These are phyloP conservation scores for Anabacerthia variegaticeps DNA, from an alignment of 2,797 vertebrate species.

Conservation along the genomic window DNA sequence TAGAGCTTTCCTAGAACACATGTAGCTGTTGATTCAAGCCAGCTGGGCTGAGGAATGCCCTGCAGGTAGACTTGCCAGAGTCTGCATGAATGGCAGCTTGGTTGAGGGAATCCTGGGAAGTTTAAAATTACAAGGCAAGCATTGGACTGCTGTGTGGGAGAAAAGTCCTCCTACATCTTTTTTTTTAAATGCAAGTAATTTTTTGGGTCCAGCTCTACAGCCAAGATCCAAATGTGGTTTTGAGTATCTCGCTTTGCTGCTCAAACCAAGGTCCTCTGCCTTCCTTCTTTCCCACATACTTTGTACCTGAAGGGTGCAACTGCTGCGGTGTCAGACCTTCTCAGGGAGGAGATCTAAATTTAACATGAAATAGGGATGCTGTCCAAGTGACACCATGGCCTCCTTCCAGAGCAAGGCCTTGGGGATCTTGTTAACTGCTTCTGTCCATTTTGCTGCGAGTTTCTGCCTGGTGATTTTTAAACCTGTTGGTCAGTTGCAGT, in stretches of 20 bases:
- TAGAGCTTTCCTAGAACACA: neutral
- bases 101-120: neutral
- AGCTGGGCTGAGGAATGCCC: neutral
- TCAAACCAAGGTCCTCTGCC: neutral
- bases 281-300: neutral
- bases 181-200: neutral
- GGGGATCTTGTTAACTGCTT: neutral
- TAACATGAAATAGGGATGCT: neutral
- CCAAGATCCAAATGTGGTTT: neutral
- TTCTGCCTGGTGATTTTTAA: neutral
- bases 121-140: neutral
- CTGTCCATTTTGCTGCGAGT: neutral
- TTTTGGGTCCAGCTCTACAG: neutral
- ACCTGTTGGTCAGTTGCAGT: neutral
- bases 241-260: neutral
- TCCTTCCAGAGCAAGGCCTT: neutral
- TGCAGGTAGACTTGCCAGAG: accelerated
- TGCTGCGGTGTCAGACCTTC: neutral
- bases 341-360: neutral
- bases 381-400: neutral
- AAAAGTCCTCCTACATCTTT: neutral
- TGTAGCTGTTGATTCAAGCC: neutral
- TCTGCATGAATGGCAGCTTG: accelerated
- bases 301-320: neutral
- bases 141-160: neutral